These are phyloP conservation scores for Seira musarum DNA, from an alignment of 2,888 invertebrate species.

Conservation along the genomic window DNA sequence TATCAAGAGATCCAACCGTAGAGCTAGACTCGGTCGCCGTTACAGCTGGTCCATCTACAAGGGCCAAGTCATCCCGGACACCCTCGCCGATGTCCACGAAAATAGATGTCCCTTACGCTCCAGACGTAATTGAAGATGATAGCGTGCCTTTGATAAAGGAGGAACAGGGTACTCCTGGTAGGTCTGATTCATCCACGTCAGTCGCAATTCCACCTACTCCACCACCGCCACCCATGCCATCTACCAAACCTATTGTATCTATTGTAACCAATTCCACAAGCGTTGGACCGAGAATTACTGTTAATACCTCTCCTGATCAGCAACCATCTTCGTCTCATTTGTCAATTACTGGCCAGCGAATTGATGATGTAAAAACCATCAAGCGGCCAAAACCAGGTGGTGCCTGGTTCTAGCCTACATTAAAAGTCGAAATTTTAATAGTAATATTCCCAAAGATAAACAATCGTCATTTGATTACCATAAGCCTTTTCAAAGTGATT, in stretches of 20 bases:
- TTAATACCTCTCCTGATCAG: constrained; percentile 18
- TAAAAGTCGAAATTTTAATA: no score
- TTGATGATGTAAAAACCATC: constrained; percentile 76
- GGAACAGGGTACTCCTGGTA: neutral
- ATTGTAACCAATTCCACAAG: neutral
- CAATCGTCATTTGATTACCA: no score
- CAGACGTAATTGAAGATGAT: constrained; percentile 5
- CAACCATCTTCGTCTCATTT: constrained; percentile 70
- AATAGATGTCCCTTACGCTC: neutral
- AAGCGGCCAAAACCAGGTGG: constrained; percentile 76
- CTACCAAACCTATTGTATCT: neutral
- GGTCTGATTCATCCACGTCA: neutral
- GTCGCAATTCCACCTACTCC: neutral
- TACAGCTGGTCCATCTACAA: neutral
- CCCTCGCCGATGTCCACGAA: neutral
- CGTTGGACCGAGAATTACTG: neutral
- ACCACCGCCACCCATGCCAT: neutral
- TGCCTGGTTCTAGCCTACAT: constrained; percentile 48
- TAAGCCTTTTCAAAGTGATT: no score
- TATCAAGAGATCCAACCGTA: constrained; percentile 5
- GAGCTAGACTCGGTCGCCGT: constrained; percentile 18
- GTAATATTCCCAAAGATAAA: no score
- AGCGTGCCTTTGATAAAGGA: constrained; percentile 17
- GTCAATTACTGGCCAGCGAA: constrained; percentile 73
- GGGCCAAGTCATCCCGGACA: neutral